A percentile compares a stretch with the other conserved stretches of the same genome.
These are phyloP conservation scores for Cuniculus paca DNA, from an alignment of 2,797 vertebrate species.

Conservation along the genomic window DNA sequence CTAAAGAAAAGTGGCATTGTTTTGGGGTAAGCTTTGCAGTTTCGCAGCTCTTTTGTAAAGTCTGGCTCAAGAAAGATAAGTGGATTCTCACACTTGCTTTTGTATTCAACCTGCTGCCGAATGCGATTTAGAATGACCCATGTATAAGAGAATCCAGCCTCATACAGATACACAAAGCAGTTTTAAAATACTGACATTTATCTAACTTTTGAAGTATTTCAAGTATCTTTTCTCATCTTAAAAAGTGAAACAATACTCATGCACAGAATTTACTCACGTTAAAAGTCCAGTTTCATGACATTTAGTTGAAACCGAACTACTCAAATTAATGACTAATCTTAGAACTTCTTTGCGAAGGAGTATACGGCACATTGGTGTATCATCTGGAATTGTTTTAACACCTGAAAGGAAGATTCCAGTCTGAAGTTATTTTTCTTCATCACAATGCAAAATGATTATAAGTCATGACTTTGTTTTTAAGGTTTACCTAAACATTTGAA, in stretches of 20 bases:
- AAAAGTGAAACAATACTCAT: background rate
- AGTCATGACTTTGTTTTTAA: constrained; percentile 45
- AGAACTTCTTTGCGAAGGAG: constrained; percentile 98
- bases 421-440: constrained; percentile 30
- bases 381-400: constrained; percentile 96
- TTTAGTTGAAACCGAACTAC: constrained; percentile 99
- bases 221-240: background rate
- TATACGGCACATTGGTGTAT: constrained; percentile 96
- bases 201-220: constrained; percentile 37
- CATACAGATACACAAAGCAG: background rate
- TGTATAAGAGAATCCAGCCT: background rate
- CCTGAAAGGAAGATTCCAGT: constrained; percentile 87
- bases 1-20: background rate
- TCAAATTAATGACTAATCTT: constrained; percentile 97
- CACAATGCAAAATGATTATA: background rate
- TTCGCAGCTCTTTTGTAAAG: background rate
- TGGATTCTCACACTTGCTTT: background rate
- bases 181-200: background rate
- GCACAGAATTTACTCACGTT: constrained; percentile 92
- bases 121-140: background rate
- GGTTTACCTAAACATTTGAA: constrained; percentile 34
- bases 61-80: background rate
- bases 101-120: background rate
- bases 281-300: constrained; percentile 98
- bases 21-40: background rate